Evolutionary conservation across 2,797 vertebrate species (phyloP), one percentile per base, ranked within the genome.

Genomic region (Dermochelys coriacea): DNA sequence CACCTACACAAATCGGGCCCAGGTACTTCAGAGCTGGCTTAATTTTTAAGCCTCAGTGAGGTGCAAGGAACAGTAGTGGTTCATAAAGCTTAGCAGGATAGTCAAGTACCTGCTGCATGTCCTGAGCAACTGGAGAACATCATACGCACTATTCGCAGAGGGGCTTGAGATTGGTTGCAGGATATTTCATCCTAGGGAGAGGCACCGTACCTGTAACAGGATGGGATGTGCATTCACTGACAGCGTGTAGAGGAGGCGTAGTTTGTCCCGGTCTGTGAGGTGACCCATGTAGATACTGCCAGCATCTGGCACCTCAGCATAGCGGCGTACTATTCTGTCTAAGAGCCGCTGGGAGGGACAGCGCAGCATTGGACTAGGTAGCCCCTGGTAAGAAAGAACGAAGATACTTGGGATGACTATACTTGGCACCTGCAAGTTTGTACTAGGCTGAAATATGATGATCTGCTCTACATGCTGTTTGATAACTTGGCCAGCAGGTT

Each of bases 251-350:
- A 99, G 97, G 45, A 99, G 98, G n/a, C 98, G 98, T 78, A 99
- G 93, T 90, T 98, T 99, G 97, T 99, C 98, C 8, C 97, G 92
- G 47, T 98, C 98, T 0, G 98, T 98, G 77, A 99, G 98, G 94
- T 99, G 98, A 91, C 98, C 98, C 99, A 99, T 99, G 94, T 98
- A 98, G 92, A 99, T 95, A 94, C 98, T 99, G 52, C 98, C 98
- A 1, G 98, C 98, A 0, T 99, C 99, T 0, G 98, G 95, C 91
- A 99, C 99, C 96, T 99, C 98, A 0, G 98, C 98, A 0, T 99
- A 99, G 87, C 98, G 98, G 49, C 98, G 96, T 89, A 99, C 98
- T 59, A 99, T 98, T 9, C 98, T 98, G 94, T 99, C 98, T 95
- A 99, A 95, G 55, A 99, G 98, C 37, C 98, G 96, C 94, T 99